phyloP scores from a whole-genome alignment of 2,888 invertebrate species.

The Xanthia togata region DNA sequence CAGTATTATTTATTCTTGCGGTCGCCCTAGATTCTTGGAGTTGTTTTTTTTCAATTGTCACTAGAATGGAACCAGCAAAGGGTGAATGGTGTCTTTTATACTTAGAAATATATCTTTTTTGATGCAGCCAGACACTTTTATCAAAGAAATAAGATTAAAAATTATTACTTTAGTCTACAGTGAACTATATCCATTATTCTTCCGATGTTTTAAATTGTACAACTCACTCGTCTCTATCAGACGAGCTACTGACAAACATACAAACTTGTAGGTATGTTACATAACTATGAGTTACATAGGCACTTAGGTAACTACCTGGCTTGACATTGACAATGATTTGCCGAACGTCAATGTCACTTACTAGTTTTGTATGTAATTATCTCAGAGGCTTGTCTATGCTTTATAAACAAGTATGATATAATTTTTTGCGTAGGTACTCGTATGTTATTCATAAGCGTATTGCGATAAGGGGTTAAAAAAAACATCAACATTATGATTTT shows the following conservation, averaged over 20 bases:
- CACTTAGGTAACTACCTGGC: background rate
- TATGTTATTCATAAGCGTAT: background rate
- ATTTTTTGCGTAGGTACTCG: background rate
- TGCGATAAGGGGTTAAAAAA: background rate
- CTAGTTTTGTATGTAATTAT: background rate
- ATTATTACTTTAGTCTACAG: background rate
- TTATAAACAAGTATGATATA: background rate
- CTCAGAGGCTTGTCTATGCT: background rate
- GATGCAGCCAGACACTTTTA: background rate
- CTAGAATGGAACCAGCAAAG: background rate
- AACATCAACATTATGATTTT: too few relatives aligned
- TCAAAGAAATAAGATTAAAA: background rate
- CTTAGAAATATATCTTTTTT: background rate
- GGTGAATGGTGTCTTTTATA: background rate
- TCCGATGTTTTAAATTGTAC: background rate
- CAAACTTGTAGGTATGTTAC: background rate
- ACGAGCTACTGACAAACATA: background rate
- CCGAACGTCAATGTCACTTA: background rate
- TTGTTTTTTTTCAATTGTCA: background rate
- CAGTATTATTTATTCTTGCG: conserved; percentile 22
- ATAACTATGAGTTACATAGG: background rate
- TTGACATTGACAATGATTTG: conserved; percentile 33
- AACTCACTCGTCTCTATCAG: background rate
- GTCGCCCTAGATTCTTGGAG: background rate
- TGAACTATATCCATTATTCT: background rate